Conservation (phyloP, 2,113 vertebrate genomes). For the Burhinus oedicnemus region DNA sequence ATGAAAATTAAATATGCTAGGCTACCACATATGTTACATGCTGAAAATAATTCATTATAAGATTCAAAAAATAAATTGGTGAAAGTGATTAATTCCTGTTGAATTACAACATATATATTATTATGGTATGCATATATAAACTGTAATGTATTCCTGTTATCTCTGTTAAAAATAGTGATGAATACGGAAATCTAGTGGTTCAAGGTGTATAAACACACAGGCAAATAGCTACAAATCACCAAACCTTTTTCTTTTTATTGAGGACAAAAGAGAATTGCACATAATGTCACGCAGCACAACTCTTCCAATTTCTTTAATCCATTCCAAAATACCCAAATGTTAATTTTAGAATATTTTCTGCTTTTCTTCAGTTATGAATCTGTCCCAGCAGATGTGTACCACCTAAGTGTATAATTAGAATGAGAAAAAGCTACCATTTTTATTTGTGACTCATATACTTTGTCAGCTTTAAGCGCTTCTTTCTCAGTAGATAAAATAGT, state of each 20-base stretch:
- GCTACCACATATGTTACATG: background rate
- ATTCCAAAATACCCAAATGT: background rate
- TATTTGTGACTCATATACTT: conserved; percentile 4
- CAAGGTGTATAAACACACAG: background rate
- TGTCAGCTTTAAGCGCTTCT: background rate
- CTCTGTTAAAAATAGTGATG: background rate
- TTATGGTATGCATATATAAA: background rate
- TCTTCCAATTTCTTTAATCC: background rate
- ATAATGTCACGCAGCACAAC: background rate
- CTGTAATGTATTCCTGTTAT: background rate
- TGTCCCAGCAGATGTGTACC: background rate
- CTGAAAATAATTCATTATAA: background rate
- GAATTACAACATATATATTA: background rate
- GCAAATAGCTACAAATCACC: background rate
- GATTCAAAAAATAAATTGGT: background rate
- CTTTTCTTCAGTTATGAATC: background rate
- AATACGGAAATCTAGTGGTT: background rate
- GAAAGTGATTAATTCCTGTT: background rate
- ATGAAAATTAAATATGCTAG: background rate
- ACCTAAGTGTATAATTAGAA: background rate
- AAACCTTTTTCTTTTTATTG: background rate
- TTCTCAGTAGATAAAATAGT: background rate
- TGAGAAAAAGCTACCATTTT: background rate
- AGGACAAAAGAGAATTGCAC: background rate
- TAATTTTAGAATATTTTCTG: conserved; percentile 14